Evolutionary conservation across 1,140 invertebrate species (phyloP).

Genomic region (Atta colombica): DNA sequence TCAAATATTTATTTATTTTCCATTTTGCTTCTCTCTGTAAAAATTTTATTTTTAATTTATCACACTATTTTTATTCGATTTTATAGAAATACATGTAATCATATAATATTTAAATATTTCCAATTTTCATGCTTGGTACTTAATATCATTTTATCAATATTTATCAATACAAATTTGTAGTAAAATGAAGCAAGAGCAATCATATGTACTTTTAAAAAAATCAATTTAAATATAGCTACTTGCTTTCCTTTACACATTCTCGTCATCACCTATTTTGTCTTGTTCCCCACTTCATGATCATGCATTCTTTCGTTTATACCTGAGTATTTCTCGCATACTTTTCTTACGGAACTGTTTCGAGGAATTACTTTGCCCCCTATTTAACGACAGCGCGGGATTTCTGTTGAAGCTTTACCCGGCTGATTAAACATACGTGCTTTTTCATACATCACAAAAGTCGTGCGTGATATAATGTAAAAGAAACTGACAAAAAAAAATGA

Average conservation of each 20-base stretch:
- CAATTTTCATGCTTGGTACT: neutral
- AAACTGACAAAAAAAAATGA: neutral
- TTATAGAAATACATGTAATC: neutral
- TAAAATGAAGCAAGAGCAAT: neutral
- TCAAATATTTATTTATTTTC: neutral
- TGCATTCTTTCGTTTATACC: conserved; percentile 39
- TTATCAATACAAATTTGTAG: neutral
- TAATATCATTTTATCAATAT: neutral
- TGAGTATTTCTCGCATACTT: conserved; percentile 4
- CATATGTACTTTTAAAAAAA: neutral
- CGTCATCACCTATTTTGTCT: conserved; percentile 53
- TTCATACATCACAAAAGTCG: neutral
- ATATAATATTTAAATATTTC: neutral
- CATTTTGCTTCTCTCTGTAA: too few species aligned
- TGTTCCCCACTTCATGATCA: neutral
- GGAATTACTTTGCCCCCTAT: conserved; percentile 28
- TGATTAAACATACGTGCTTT: conserved; percentile 35
- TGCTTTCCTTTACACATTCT: conserved; percentile 45
- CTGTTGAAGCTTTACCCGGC: conserved; percentile 31
- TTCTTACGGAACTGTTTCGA: conserved; percentile 23
- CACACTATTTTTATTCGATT: neutral
- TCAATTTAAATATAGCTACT: conserved; percentile 70
- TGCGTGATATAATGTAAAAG: neutral
- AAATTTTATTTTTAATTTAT: neutral
- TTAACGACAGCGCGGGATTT: conserved; percentile 40